Evolutionary conservation across 2,113 vertebrate genomes (phyloP), one percentile per base, ranked within the genome.

Genomic region (Megaleporinus macrocephalus): DNA sequence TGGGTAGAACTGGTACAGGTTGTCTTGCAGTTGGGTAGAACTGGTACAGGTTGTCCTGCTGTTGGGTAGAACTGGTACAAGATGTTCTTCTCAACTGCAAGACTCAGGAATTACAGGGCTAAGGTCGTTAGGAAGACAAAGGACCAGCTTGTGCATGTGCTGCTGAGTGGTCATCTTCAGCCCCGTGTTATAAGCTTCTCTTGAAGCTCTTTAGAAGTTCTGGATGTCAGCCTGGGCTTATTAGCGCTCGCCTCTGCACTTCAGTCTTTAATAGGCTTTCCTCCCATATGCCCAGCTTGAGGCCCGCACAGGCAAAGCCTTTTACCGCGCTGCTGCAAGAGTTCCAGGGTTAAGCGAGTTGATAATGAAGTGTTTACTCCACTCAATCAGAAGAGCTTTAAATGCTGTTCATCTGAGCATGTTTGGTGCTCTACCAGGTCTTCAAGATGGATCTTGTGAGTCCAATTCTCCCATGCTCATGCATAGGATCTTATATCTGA

Each of bases 251-350:
- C 51, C 62, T 33, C 53, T 53, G 27, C 36, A 78, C 61, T 33
- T 18, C 76, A 53, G 47, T 69, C 51, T 68, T 73, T 78, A 83
- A 83, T 78, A 68, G 76, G 76, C 76, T 69, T 83, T 73, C 36
- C 57, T 47, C 49, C 78, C 69, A 5, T 53, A 7, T 27, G 15
- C 47, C 15, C 47, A 78, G 69, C 81, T 27, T 75, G 18, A 55
- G 53, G 53, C 4, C 53, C 16, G 1, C 53, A 20, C 18, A 55
- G 53, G 53, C 53, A 22, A 55, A 22, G 53, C 53, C 53, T 24
- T 66, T 66, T 66, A n/a, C 44, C 3, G 61, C 51, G 76, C 76
- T 53, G 36, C 30, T 33, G 14, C 7, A 53, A 18, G 14, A 55
- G 13, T 22, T 4, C 49, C 4, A 68, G 76, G 53, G 53, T 7